These are phyloP conservation scores for Hippocampus guttulatus DNA, from an alignment of 2,113 vertebrate species.

Conservation along the genomic window DNA sequence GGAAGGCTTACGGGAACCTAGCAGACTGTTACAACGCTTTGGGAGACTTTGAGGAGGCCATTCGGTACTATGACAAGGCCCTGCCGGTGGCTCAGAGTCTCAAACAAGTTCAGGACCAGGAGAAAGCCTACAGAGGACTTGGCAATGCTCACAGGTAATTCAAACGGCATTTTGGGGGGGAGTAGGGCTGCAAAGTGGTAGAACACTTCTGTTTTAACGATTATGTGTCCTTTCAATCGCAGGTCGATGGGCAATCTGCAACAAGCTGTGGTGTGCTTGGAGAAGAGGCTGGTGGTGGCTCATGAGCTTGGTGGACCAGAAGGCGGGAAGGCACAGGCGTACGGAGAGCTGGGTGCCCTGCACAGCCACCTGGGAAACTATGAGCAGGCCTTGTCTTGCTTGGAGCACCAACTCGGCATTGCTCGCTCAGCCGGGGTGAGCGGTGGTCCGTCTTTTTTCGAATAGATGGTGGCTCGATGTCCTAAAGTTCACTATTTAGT, in stretches of 20 bases:
- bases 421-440: slow-evolving; percentile 69
- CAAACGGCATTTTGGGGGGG: background rate
- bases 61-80: slow-evolving; percentile 91
- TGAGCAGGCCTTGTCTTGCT: slow-evolving; percentile 91
- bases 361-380: slow-evolving; percentile 96
- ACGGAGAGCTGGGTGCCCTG: slow-evolving; percentile 89
- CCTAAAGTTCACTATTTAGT: too few relatives aligned
- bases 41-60: slow-evolving; percentile 91
- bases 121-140: slow-evolving; percentile 89
- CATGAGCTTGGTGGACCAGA: slow-evolving; percentile 90
- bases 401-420: slow-evolving; percentile 90
- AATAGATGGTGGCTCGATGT: background rate
- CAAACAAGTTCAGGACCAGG: slow-evolving; percentile 90
- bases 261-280: slow-evolving; percentile 93
- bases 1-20: slow-evolving; percentile 87
- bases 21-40: slow-evolving; percentile 92
- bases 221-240: background rate
- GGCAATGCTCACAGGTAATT: slow-evolving; percentile 88
- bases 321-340: slow-evolving; percentile 90
- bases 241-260: slow-evolving; percentile 92
- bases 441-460: background rate
- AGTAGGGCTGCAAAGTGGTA: background rate
- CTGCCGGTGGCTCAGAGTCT: slow-evolving; percentile 89
- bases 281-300: slow-evolving; percentile 91
- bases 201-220: background rate